These are phyloP conservation scores for Myotis davidii DNA, from an alignment of 2,113 vertebrate species.

Conservation along the genomic window DNA sequence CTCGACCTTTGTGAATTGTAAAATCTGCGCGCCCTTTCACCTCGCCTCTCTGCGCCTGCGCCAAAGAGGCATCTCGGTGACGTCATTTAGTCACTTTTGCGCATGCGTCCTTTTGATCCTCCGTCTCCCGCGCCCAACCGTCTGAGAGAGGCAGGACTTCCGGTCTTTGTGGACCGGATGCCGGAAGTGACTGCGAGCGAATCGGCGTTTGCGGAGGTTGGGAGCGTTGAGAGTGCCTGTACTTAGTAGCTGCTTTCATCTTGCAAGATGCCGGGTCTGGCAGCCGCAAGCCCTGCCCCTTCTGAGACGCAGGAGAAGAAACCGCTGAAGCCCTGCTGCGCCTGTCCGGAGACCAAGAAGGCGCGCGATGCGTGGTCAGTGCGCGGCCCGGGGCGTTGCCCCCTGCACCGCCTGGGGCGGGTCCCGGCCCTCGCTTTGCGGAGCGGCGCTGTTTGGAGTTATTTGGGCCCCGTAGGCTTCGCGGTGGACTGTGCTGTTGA, in stretches of 20 bases:
- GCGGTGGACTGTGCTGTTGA: neutral
- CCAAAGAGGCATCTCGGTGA: fast-evolving
- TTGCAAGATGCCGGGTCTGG: slow-evolving; percentile 63
- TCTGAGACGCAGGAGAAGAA: slow-evolving; percentile 84
- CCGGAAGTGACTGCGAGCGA: neutral
- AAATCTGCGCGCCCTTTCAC: neutral
- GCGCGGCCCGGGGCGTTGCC: neutral
- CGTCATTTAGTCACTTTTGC: fast-evolving
- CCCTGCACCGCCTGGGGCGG: too few relatives aligned
- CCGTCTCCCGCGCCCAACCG: fast-evolving
- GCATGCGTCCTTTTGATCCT: neutral
- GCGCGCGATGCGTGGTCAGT: slow-evolving; percentile 94
- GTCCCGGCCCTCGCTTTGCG: fast-evolving
- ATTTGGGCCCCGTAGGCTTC: fast-evolving
- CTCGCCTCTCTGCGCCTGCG: neutral
- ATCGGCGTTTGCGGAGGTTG: neutral
- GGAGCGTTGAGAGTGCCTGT: fast-evolving
- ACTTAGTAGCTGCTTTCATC: neutral
- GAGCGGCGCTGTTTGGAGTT: neutral
- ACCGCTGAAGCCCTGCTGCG: slow-evolving; percentile 95
- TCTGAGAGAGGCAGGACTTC: slow-evolving; percentile 49
- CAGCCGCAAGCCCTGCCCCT: slow-evolving; percentile 86
- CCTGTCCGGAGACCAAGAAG: slow-evolving; percentile 97
- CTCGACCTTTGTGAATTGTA: fast-evolving
- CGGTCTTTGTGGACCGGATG: neutral